Base-by-base conservation (phyloP, 1,140 invertebrate genomes). In the Nephila pilipes region DNA sequence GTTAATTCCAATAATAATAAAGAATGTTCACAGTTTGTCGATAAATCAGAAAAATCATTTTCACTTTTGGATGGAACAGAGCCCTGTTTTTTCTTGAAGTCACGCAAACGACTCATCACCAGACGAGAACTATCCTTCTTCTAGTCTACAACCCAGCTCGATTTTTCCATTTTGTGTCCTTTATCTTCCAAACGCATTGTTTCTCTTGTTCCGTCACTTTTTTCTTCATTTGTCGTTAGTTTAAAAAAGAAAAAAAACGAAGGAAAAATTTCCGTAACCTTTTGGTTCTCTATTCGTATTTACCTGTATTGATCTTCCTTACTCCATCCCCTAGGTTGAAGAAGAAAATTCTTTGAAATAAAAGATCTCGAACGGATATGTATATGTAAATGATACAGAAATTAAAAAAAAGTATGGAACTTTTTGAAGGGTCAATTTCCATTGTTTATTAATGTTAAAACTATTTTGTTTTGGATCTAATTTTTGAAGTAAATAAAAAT, bases 91-190 rank as follows among this genome's bases (percentile, higher is more conserved):
- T 75, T 75, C 14, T 25, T 10, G 12, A 14, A 25, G n/a, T 75
- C 69, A 75, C 69, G 69, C 69, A 16, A 75, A n/a, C 2, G 14
- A 75, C 69, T 75, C 69, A 75, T 75, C 69, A 75, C 32, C 25
- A n/a, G 46, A 1, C 1, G n/a, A 25, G n/a, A 75, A n/a, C 32
- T 75, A 14, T 25, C 6, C 46, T 25, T 75, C n/a, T 36, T 8
- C 69, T 36, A 16, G 10, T 16, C 69, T 75, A 75, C 18, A 18
- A 60, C 58, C 20, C 25, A 29, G 8, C 32, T 32, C 69, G 69
- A n/a, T 25, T 75, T 75, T 75, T 75, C 69, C 25, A 75, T 75
- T 75, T 75, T 16, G 25, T 36, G 25, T 75, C 6, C 0, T 75
- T n/a, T 75, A 8, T 6, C 29, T 75, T 16, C 10, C 25, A 0